These are phyloP conservation scores for Sprattus sprattus DNA, from an alignment of 2,113 vertebrate species.

Conservation along the genomic window DNA sequence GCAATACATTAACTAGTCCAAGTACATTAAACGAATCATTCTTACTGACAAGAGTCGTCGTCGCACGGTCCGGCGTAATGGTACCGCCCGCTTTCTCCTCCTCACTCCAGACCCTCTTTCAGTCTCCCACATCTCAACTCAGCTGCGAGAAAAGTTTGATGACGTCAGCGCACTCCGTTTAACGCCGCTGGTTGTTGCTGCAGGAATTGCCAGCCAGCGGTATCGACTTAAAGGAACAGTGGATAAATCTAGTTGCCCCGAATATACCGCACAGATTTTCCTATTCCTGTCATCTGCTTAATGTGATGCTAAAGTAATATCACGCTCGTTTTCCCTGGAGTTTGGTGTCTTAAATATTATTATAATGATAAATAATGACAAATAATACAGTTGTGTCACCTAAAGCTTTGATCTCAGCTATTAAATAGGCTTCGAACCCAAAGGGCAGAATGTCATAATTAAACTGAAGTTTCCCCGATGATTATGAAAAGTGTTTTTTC, in stretches of 20 bases:
- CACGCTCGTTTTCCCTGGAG: neutral
- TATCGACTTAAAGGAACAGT: slow-evolving; percentile 47
- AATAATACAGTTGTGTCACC: neutral
- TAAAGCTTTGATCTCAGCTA: too few species aligned
- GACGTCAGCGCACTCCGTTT: slow-evolving; percentile 64
- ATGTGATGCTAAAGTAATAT: neutral
- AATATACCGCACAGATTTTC: neutral
- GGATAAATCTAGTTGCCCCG: neutral
- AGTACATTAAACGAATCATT: neutral
- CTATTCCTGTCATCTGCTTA: neutral
- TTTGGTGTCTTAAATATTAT: neutral
- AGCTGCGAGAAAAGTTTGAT: slow-evolving; percentile 51
- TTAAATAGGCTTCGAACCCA: too few species aligned
- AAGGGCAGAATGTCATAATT: neutral
- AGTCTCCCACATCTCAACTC: slow-evolving; percentile 1
- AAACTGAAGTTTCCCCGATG: neutral
- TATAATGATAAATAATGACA: too few species aligned
- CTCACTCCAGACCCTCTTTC: slow-evolving; percentile 31
- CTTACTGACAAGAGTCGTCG: slow-evolving; percentile 12
- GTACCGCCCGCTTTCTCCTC: slow-evolving; percentile 28
- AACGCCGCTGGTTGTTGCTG: slow-evolving; percentile 31
- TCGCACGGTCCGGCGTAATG: neutral
- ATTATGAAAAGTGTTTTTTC: neutral
- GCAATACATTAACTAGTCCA: neutral
- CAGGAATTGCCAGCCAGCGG: slow-evolving; percentile 35